Base-by-base conservation (phyloP, 2,888 invertebrate genomes). In the Polyploca ridens region DNA sequence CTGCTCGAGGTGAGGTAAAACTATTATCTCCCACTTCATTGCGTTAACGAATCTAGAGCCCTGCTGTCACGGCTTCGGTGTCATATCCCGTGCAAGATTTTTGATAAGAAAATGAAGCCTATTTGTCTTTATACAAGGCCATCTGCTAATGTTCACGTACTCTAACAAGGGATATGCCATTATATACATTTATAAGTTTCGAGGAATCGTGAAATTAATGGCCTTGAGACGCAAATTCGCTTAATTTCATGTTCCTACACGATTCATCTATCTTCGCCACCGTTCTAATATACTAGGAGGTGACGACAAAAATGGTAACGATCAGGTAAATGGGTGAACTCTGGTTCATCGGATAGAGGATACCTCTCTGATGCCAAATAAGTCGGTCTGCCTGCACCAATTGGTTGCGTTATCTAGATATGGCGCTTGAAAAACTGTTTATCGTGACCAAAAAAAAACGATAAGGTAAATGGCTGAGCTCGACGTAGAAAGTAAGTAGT, bases 1-100 rank as follows among this genome's bases (percentile, higher is more conserved):
- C 78, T 67, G 68, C 78, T 80, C 81, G 79, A 87, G 85, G 83
- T 82, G 79, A 85, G 85, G 82, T 87, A 84, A 89, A 86, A 86
- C 84, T 87, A 83, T 85, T 87, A 86, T 80, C 79, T 76, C 75
- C 78, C 75, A 78, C 77, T 86, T 84, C 78, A 78, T 84, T 79
- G 74, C 74, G 73, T 82, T 82, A 82, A 79, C 76, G 75, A 83
- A 84, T 82, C 78, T 76, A 73, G 74, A 77, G 65, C 65, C 35
- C 68, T 59, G 63, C 73, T 65, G 64, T 72, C 66, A 69, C 64
- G 67, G 54, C 54, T 10, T 54, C 16, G 19, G 66, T 69, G 64
- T 62, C 35, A 64, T 63, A 65, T 63, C 63, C 65, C 65, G 58
- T 66, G 66, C 10, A 54, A 19, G 54, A 54, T 19, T 54, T 54